A percentile compares a stretch with the other conserved stretches of the same genome.
Conservation (phyloP, 2,888 invertebrate species). For the Coleophora flavipennella region DNA sequence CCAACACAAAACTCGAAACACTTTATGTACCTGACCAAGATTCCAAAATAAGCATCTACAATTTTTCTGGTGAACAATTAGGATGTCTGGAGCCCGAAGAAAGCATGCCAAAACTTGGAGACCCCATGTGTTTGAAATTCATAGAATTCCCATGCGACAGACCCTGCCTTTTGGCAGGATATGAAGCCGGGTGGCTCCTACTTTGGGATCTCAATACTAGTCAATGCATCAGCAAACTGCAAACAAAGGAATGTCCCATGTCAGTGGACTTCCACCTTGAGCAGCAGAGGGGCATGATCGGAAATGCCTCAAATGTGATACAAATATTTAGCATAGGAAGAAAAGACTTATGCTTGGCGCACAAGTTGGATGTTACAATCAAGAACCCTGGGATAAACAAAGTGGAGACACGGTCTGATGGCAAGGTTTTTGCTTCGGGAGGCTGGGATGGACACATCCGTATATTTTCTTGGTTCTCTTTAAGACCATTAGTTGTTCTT, state of each 20-base stretch:
- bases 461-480: slow-evolving; percentile 84
- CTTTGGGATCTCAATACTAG: slow-evolving; percentile 80
- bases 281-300: slow-evolving; percentile 78
- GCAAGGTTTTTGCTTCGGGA: slow-evolving; percentile 81
- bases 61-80: slow-evolving; percentile 57
- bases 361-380: slow-evolving; percentile 75
- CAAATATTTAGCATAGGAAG: slow-evolving; percentile 74
- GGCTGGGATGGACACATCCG: slow-evolving; percentile 85
- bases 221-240: slow-evolving; percentile 68
- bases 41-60: slow-evolving; percentile 66
- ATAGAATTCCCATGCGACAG: slow-evolving; percentile 62
- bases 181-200: slow-evolving; percentile 81
- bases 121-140: slow-evolving; percentile 76
- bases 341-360: slow-evolving; percentile 66
- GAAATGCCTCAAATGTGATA: slow-evolving; percentile 75
- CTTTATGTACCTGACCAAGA: slow-evolving; percentile 78
- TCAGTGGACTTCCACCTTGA: slow-evolving; percentile 79
- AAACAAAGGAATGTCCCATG: slow-evolving; percentile 77
- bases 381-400: slow-evolving; percentile 82
- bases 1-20: slow-evolving; percentile 73
- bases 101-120: slow-evolving; percentile 64
- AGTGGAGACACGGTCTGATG: slow-evolving; percentile 77
- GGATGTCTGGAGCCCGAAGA: slow-evolving; percentile 49
- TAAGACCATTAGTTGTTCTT: slow-evolving; percentile 80
- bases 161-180: slow-evolving; percentile 76